Conservation (phyloP, 1,140 invertebrate genomes). For the Neodiprion virginianus region DNA sequence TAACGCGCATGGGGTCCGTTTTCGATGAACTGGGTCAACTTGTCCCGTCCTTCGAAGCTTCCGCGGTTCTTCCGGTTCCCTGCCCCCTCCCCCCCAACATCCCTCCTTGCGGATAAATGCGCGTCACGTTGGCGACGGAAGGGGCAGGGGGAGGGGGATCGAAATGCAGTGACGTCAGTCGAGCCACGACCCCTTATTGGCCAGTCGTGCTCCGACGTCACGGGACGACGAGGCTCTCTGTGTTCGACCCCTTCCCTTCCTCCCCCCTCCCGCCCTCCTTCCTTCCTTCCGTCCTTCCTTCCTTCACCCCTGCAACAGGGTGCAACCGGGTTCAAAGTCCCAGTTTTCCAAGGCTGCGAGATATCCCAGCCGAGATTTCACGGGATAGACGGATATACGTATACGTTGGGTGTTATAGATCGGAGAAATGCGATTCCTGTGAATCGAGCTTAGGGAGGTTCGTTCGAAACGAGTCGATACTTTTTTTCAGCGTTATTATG, state of each 20-base stretch:
- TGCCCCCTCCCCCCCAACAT: constrained; percentile 22
- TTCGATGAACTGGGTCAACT: constrained; percentile 56
- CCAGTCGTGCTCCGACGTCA: constrained; percentile 53
- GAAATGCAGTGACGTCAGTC: constrained; percentile 55
- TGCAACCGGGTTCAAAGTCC: constrained; percentile 59
- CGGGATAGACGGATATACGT: too few relatives aligned
- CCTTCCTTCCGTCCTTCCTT: constrained; percentile 17
- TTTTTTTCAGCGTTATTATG: too few relatives aligned
- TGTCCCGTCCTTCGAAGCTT: constrained; percentile 33
- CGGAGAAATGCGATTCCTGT: too few relatives aligned
- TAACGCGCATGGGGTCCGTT: too few relatives aligned
- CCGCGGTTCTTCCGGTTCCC: constrained; percentile 8
- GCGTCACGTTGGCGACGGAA: constrained; percentile 44
- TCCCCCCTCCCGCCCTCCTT: too few relatives aligned
- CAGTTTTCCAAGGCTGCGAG: constrained; percentile 60
- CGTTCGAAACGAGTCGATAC: too few relatives aligned
- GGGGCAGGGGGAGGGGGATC: not conserved
- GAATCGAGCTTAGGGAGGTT: too few relatives aligned
- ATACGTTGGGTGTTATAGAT: too few relatives aligned
- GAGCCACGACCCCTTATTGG: constrained; percentile 51
- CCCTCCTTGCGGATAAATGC: constrained; percentile 40
- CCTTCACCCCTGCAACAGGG: constrained; percentile 41
- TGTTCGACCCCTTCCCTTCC: not conserved
- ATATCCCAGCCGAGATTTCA: constrained; percentile 1
- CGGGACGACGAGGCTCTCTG: constrained; percentile 18